These are phyloP conservation scores for Dufourea novaeangliae DNA, from an alignment of 1,140 invertebrate species.

Conservation along the genomic window DNA sequence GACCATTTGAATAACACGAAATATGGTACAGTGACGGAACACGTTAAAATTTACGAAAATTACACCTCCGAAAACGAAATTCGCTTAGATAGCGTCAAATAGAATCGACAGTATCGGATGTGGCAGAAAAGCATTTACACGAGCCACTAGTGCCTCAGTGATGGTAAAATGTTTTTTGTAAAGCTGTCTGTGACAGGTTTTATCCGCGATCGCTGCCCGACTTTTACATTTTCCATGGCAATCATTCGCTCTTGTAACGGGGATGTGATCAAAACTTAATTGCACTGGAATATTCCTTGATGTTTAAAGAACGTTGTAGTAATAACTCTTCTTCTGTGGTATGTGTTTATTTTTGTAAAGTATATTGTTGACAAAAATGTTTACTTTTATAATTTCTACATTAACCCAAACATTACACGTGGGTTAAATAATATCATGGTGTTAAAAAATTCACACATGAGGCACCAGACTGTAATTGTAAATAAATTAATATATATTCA, in stretches of 20 bases:
- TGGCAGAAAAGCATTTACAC: slow-evolving; percentile 49
- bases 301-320: too few species aligned
- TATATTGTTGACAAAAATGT: too few species aligned
- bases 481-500: too few species aligned
- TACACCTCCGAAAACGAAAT: slow-evolving; percentile 40
- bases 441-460: too few species aligned
- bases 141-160: slow-evolving; percentile 47
- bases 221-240: slow-evolving; percentile 26
- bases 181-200: slow-evolving; percentile 43
- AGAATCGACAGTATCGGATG: slow-evolving; percentile 34
- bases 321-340: too few species aligned
- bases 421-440: too few species aligned
- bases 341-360: too few species aligned
- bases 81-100: slow-evolving; percentile 28
- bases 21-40: neutral
- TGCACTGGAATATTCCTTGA: neutral
- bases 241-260: neutral
- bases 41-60: slow-evolving; percentile 29
- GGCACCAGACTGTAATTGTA: too few species aligned
- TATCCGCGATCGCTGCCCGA: slow-evolving; percentile 21
- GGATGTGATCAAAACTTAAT: neutral
- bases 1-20: neutral
- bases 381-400: too few species aligned
- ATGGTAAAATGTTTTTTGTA: slow-evolving; percentile 53
- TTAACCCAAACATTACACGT: too few species aligned